Base-by-base conservation (phyloP, 2,113 vertebrate species). In the Brachionichthys hirsutus region DNA sequence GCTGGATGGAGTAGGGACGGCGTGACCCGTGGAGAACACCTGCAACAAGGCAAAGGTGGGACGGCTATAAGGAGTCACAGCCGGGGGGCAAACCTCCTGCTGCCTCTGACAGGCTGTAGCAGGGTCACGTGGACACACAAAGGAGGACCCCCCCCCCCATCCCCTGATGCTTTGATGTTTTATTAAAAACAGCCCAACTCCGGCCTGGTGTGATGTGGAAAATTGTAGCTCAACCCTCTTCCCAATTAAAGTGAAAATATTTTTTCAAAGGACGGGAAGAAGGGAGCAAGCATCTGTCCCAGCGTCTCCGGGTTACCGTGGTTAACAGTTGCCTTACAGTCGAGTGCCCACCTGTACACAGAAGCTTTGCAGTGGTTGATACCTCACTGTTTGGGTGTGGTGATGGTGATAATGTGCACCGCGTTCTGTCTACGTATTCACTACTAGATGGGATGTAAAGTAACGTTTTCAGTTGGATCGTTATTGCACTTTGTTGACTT, bases 401-500 rank as follows among this genome's bases (percentile, higher is more conserved):
- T 83, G 80, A 56, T 71, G 62, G 50, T 50, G 59, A 57, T 62
- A 10, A 69, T 64, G 85, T 83, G 62, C 76, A 75, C 66, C 65
- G 70, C 64, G 49, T 86, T 84, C 85, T 85, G 76, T 88, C 81
- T 81, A 85, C 81, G 85, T 86, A 85, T 82, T 62, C 83, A 73
- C 70, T 83, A 82, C 77, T 87, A 85, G 86, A 82, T 89, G 87
- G 80, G 82, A 81, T 74, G 79, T 84, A 54, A 57, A 62, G 81
- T 83, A 73, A 52, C 56, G 69, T 84, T 79, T 81, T 77, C 63
- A 81, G 81, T 87, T 73, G 59, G 87, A 77, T 82, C 87, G 87
- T 90, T 87, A 73, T 88, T 91, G 88, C 88, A 91, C 88, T 91
- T n/a, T 90, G 89, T 91, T 84, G 85, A 90, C 81, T 92, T 90